Percentiles rank a stretch among this genome's conserved stretches.
Conservation (phyloP, 2,888 invertebrate species). For the Cheilosia impressa region DNA sequence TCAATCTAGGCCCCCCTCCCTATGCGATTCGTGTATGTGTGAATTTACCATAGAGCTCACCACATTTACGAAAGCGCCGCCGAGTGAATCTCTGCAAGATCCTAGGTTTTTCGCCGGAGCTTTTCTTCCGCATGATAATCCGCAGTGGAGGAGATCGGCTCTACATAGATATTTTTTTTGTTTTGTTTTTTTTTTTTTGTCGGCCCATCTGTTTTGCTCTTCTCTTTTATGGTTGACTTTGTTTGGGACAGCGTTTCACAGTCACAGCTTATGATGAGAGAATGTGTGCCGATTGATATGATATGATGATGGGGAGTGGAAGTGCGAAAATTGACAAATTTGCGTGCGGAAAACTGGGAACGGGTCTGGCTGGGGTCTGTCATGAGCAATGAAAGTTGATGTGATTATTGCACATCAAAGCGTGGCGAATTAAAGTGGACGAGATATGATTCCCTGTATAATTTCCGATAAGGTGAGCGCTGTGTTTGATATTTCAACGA, state of each 20-base stretch:
- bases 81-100: slow-evolving; percentile 63
- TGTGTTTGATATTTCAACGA: neutral
- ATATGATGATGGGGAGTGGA: slow-evolving; percentile 40
- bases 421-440: slow-evolving; percentile 38
- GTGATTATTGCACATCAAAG: slow-evolving; percentile 56
- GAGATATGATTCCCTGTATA: neutral
- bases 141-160: neutral
- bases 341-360: slow-evolving; percentile 61
- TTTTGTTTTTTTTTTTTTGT: slow-evolving; percentile 5
- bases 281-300: slow-evolving; percentile 13
- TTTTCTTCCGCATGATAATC: slow-evolving; percentile 50
- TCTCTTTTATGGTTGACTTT: slow-evolving; percentile 15
- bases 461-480: neutral
- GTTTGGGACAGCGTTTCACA: neutral
- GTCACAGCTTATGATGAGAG: neutral
- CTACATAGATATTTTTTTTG: neutral
- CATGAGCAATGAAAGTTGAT: slow-evolving; percentile 18
- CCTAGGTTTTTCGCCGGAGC: slow-evolving; percentile 71
- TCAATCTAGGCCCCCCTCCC: slow-evolving; percentile 59
- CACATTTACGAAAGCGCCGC: slow-evolving; percentile 49
- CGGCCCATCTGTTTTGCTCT: slow-evolving; percentile 45
- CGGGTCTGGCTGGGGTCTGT: slow-evolving; percentile 50
- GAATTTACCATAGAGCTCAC: slow-evolving; percentile 6
- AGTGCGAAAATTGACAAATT: slow-evolving; percentile 73
- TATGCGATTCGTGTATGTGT: slow-evolving; percentile 34